Conservation (phyloP, 2,888 invertebrate genomes). For the Stenichneumon culpator region DNA sequence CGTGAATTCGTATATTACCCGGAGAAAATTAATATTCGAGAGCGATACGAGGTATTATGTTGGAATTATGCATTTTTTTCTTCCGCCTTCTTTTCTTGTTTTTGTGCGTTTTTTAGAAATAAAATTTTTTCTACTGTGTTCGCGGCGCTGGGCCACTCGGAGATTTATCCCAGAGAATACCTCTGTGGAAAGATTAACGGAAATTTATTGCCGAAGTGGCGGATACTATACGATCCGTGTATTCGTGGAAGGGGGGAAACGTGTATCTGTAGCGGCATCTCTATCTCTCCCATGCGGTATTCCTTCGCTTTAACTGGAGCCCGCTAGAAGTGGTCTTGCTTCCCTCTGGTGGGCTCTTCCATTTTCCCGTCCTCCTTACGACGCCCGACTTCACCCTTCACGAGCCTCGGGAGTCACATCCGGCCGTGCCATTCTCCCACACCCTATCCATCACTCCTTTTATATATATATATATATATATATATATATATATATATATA, state of each 20-base stretch:
- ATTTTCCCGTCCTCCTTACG: slow-evolving; percentile 5
- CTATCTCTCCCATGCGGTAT: slow-evolving; percentile 2
- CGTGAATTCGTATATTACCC: not conserved
- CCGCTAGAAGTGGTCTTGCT: not conserved
- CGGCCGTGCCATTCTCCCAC: slow-evolving; percentile 36
- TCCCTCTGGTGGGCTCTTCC: slow-evolving; percentile 31
- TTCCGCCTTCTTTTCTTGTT: slow-evolving; percentile 9
- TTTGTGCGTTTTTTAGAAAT: not conserved
- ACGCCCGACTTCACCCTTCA: slow-evolving; percentile 41
- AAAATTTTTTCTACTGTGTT: not conserved
- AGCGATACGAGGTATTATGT: slow-evolving; percentile 25
- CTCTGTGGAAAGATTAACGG: slow-evolving; percentile 59
- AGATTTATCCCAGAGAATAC: slow-evolving; percentile 50
- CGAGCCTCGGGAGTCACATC: slow-evolving; percentile 66
- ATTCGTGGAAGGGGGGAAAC: slow-evolving; percentile 9
- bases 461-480: too few species aligned
- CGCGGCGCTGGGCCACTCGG: not conserved
- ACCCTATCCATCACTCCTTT: slow-evolving; percentile 15
- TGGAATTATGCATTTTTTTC: slow-evolving; percentile 39
- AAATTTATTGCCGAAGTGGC: slow-evolving; percentile 41
- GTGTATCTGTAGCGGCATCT: slow-evolving; percentile 7
- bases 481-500: too few species aligned
- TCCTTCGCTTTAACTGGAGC: slow-evolving; percentile 12
- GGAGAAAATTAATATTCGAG: not conserved
- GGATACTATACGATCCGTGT: slow-evolving; percentile 30